phyloP scores from a whole-genome alignment of 2,888 invertebrate genomes.

The Tanypteryx hageni region DNA sequence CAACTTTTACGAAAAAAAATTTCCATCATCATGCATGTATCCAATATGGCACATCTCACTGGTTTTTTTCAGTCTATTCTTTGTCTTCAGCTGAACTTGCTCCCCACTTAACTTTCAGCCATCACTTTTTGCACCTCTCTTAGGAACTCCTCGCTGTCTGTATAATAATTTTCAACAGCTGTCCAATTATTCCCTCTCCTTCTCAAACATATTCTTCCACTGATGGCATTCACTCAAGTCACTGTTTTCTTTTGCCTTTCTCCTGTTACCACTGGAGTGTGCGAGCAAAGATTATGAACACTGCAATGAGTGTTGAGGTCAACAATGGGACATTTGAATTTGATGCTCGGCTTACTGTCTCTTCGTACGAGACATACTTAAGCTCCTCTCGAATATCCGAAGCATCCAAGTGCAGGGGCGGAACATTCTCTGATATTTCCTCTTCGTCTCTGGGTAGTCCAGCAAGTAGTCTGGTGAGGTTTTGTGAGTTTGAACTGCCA shows the following conservation, averaged over 20 bases:
- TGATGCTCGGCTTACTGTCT: conserved; percentile 53
- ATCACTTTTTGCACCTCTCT: conserved; percentile 40
- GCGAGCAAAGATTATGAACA: neutral
- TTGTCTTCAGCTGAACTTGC: conserved; percentile 15
- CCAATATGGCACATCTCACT: conserved; percentile 62
- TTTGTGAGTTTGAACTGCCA: conserved; percentile 15
- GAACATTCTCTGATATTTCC: conserved; percentile 63
- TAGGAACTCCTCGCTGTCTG: conserved; percentile 47
- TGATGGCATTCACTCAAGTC: neutral
- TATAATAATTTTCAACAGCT: neutral
- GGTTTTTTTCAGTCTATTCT: conserved; percentile 23
- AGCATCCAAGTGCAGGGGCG: conserved; percentile 69
- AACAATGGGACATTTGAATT: neutral
- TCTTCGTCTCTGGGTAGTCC: conserved; percentile 24
- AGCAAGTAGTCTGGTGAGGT: conserved; percentile 31
- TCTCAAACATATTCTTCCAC: conserved; percentile 29
- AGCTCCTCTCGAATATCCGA: conserved; percentile 70
- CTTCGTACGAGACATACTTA: conserved; percentile 69
- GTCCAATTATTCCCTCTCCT: conserved; percentile 21
- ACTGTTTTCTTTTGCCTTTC: neutral
- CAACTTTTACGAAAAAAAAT: neutral
- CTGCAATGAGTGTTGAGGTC: neutral
- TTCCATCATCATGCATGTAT: conserved; percentile 25
- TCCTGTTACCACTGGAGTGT: conserved; percentile 31
- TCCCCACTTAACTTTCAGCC: conserved; percentile 16